These are phyloP conservation scores for Panopea generosa DNA, from an alignment of 2,888 invertebrate genomes.

Conservation along the genomic window DNA sequence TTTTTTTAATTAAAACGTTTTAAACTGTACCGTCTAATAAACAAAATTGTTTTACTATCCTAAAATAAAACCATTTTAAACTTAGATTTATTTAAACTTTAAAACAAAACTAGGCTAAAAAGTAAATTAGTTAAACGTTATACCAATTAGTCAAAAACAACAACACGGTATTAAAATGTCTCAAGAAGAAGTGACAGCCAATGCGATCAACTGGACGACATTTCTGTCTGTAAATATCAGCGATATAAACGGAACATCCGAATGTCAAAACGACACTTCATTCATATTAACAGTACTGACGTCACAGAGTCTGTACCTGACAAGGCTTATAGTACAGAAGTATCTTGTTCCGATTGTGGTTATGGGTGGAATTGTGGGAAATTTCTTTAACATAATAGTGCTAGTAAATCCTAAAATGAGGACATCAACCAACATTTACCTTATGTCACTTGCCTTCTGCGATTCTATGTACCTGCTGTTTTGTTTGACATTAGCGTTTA, in stretches of 20 bases:
- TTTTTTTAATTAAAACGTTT: too few relatives aligned
- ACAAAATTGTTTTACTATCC: too few relatives aligned
- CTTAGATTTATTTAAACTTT: too few relatives aligned
- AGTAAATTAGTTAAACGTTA: too few relatives aligned
- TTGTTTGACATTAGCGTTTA: slow-evolving; percentile 88
- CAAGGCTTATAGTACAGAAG: slow-evolving; percentile 75
- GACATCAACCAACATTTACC: slow-evolving; percentile 86
- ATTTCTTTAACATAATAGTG: slow-evolving; percentile 82
- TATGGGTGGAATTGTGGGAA: slow-evolving; percentile 80
- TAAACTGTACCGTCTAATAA: too few relatives aligned
- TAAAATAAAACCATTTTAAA: too few relatives aligned
- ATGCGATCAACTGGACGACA: too few relatives aligned
- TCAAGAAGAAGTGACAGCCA: too few relatives aligned
- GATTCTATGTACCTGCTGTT: slow-evolving; percentile 90
- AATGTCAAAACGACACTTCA: slow-evolving; percentile 1
- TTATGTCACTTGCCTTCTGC: slow-evolving; percentile 90
- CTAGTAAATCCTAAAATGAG: slow-evolving; percentile 82
- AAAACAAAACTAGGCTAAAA: too few relatives aligned
- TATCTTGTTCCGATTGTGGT: slow-evolving; percentile 79
- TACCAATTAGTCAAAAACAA: too few relatives aligned
- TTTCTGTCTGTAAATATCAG: neutral
- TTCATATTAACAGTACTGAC: slow-evolving; percentile 16
- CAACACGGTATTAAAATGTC: too few relatives aligned
- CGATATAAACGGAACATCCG: neutral
- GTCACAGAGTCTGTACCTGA: slow-evolving; percentile 50